Evolutionary conservation across 2,888 invertebrate species (phyloP).

Genomic region (Blera fallax): DNA sequence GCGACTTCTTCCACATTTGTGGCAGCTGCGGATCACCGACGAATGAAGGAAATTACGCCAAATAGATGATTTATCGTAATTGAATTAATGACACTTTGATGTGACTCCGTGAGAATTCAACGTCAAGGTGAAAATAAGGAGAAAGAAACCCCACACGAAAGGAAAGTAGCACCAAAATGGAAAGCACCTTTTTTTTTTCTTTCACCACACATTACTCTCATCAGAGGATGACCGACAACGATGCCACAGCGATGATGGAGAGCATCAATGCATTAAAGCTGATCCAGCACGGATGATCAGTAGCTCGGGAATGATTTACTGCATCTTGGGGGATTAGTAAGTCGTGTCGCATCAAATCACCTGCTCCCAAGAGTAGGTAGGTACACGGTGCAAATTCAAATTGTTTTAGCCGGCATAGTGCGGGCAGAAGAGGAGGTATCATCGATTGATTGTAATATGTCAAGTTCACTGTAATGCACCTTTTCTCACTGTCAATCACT

Average conservation of each 20-base stretch:
- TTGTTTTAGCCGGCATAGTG: conserved; percentile 15
- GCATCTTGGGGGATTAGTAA: conserved; percentile 66
- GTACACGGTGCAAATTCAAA: conserved; percentile 56
- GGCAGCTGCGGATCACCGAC: neutral
- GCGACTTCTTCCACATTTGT: conserved; percentile 25
- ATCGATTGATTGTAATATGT: conserved; percentile 60
- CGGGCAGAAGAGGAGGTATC: neutral
- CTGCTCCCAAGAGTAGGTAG: conserved; percentile 22
- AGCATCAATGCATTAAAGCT: conserved; percentile 7
- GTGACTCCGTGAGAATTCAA: conserved; percentile 69
- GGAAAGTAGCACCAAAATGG: conserved; percentile 67
- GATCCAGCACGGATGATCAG: conserved; percentile 47
- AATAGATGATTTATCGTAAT: conserved; percentile 71
- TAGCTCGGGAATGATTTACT: conserved; percentile 61
- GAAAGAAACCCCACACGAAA: conserved; percentile 63
- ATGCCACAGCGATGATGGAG: conserved; percentile 19
- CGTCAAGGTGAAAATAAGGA: conserved; percentile 66
- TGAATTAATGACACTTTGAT: conserved; percentile 69
- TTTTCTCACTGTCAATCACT: conserved; percentile 72
- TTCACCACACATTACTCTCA: conserved; percentile 29
- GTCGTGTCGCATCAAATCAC: conserved; percentile 70
- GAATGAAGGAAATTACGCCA: conserved; percentile 55
- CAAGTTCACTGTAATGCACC: conserved; percentile 64
- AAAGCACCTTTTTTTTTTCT: conserved; percentile 48
- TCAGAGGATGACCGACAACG: conserved; percentile 20